Conservation (phyloP, 2,888 invertebrate genomes). For the Ophion slaviceki region DNA sequence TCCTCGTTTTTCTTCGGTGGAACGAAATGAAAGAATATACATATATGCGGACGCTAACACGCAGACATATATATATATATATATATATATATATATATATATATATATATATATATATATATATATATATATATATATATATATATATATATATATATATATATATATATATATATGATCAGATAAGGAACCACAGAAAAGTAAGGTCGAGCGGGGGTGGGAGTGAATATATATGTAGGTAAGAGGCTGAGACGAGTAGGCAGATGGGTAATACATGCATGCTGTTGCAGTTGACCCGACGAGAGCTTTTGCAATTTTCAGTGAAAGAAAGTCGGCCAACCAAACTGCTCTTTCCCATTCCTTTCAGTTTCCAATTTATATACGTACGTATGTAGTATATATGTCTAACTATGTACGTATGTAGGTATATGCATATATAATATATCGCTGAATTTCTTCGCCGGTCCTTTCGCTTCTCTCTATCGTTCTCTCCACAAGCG, state of each 20-base stretch:
- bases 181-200: slow-evolving; percentile 35
- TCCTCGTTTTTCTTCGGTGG: slow-evolving; percentile 24
- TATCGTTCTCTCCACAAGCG: not conserved
- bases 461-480: not conserved
- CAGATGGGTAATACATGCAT: slow-evolving; percentile 51
- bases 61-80: not conserved
- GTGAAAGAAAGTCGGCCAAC: slow-evolving; percentile 63
- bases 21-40: slow-evolving; percentile 34
- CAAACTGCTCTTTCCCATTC: slow-evolving; percentile 42
- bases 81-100: not conserved
- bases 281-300: slow-evolving; percentile 62
- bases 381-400: not conserved
- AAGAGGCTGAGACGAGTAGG: slow-evolving; percentile 17
- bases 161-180: slow-evolving; percentile 12
- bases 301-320: slow-evolving; percentile 64
- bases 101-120: not conserved
- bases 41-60: not conserved
- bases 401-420: not conserved
- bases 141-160: not conserved
- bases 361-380: slow-evolving; percentile 18
- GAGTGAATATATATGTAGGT: not conserved
- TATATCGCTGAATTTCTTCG: not conserved
- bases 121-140: not conserved
- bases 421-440: not conserved
- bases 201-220: slow-evolving; percentile 2